phyloP scores from a whole-genome alignment of 2,797 vertebrate species.

The Sylvilagus floridanus region DNA sequence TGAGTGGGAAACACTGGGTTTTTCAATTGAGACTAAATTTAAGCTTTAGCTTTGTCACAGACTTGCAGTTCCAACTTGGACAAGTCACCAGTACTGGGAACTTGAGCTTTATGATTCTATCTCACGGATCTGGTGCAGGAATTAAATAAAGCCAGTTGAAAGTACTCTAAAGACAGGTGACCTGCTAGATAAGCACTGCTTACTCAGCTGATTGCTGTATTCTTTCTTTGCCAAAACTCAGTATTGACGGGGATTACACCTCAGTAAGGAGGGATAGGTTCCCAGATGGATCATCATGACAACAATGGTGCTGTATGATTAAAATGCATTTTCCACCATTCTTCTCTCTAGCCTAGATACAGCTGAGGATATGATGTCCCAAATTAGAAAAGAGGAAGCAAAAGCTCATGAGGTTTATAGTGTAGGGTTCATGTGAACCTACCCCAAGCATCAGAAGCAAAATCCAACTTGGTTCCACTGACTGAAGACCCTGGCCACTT shows the following conservation, averaged over 20 bases:
- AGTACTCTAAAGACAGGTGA: background rate
- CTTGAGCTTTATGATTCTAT: background rate
- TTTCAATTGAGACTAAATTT: constrained; percentile 6
- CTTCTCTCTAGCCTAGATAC: background rate
- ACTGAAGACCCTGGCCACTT: background rate
- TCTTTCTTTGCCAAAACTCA: constrained; percentile 19
- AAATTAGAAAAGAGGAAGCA: background rate
- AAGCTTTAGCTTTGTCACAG: background rate
- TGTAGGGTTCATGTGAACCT: background rate
- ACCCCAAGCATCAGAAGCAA: background rate
- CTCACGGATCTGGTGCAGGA: background rate
- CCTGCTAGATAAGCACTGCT: background rate
- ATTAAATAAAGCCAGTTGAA: constrained; percentile 28
- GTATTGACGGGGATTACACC: background rate
- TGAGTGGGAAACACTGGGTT: background rate
- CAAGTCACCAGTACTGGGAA: background rate
- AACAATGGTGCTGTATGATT: background rate
- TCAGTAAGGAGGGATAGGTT: background rate
- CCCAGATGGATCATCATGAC: background rate
- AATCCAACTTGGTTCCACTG: background rate
- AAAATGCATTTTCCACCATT: background rate
- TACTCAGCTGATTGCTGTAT: background rate
- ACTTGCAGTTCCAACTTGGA: background rate
- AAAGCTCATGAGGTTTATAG: background rate
- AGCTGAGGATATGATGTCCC: background rate